Evolutionary conservation across 2,888 invertebrate genomes (phyloP).

Genomic region (Napeogenes inachia): DNA sequence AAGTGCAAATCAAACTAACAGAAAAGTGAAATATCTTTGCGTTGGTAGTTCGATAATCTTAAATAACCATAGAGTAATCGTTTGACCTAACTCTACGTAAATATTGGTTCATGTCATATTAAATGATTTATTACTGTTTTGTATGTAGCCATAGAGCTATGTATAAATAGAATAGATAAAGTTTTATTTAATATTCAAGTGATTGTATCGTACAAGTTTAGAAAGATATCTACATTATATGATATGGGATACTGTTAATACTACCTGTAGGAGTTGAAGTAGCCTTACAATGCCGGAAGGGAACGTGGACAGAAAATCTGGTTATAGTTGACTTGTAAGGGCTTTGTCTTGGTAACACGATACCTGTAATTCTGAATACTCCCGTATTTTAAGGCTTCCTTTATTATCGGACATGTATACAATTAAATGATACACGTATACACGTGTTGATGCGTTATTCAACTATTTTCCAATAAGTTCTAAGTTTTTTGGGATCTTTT

Average conservation of each 20-base stretch:
- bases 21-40: slow-evolving; percentile 4
- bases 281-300: slow-evolving; percentile 46
- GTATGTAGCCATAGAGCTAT: too few relatives aligned
- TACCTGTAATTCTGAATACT: slow-evolving; percentile 20
- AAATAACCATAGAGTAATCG: slow-evolving; percentile 36
- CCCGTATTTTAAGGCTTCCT: slow-evolving; percentile 26
- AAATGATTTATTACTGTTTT: slow-evolving; percentile 28
- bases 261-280: slow-evolving; percentile 12
- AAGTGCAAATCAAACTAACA: slow-evolving; percentile 11
- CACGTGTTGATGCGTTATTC: too few relatives aligned
- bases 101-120: slow-evolving; percentile 29
- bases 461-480: too few relatives aligned
- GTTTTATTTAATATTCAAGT: too few relatives aligned
- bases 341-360: slow-evolving; percentile 43
- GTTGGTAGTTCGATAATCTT: slow-evolving; percentile 23
- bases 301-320: slow-evolving; percentile 43
- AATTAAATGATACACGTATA: neutral
- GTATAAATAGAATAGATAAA: too few relatives aligned
- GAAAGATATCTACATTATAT: too few relatives aligned
- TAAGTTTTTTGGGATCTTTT: too few relatives aligned
- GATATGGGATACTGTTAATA: neutral
- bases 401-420: neutral
- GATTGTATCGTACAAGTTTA: too few relatives aligned
- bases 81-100: slow-evolving; percentile 32
- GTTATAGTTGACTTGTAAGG: slow-evolving; percentile 38